A percentile compares a stretch with the other conserved stretches of the same genome.
These are phyloP conservation scores for Columba janthina DNA, from an alignment of 2,113 vertebrate genomes.

Conservation along the genomic window DNA sequence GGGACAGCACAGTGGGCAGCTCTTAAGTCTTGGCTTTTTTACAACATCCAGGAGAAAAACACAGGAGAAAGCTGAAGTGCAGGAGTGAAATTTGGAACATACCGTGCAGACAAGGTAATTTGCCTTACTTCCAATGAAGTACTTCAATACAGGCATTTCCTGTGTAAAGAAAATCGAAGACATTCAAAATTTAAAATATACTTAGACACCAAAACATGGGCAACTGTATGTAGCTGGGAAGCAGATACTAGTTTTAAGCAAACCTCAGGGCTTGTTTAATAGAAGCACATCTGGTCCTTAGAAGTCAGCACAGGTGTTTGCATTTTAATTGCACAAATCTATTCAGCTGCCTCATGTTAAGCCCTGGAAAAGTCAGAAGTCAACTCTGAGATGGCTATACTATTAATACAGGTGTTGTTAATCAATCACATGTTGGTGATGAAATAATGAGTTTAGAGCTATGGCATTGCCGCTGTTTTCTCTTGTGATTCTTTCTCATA, in stretches of 20 bases:
- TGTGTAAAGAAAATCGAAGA: not conserved
- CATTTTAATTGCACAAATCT: conserved; percentile 33
- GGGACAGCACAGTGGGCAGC: not conserved
- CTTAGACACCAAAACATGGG: not conserved
- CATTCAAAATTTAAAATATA: not conserved
- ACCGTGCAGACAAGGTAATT: not conserved
- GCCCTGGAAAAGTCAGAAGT: conserved; percentile 29
- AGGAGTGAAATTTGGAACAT: not conserved
- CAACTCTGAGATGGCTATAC: not conserved
- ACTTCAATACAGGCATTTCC: not conserved
- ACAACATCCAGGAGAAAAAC: not conserved
- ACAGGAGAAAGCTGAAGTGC: not conserved
- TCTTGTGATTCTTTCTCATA: not conserved
- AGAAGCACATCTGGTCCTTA: conserved; percentile 40
- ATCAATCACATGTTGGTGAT: not conserved
- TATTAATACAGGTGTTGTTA: not conserved
- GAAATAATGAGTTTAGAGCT: conserved; percentile 6
- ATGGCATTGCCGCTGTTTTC: not conserved
- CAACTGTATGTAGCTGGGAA: not conserved
- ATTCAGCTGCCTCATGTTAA: not conserved
- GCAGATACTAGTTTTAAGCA: conserved; percentile 35
- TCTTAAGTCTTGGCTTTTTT: not conserved
- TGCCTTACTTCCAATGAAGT: not conserved
- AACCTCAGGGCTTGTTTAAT: conserved; percentile 48
- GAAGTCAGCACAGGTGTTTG: conserved; percentile 25